Evolutionary conservation across 2,888 invertebrate species (phyloP).

Genomic region (Apodemia hepburni): DNA sequence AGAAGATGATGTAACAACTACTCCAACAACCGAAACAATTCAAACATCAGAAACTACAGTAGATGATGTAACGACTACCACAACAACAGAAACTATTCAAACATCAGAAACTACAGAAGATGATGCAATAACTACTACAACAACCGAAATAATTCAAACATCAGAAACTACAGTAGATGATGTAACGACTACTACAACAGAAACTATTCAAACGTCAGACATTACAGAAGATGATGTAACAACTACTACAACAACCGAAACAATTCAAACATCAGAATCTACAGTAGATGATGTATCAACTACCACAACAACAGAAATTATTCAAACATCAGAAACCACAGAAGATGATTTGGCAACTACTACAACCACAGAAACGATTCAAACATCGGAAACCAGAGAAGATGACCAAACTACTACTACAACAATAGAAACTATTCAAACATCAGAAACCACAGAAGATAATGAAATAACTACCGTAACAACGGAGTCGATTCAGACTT

Average conservation of each 20-base stretch:
- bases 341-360: too few relatives aligned
- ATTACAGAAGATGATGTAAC: constrained; percentile 3
- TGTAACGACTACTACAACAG: too few relatives aligned
- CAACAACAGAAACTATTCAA: neutral
- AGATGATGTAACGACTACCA: too few relatives aligned
- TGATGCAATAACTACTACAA: too few relatives aligned
- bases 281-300: neutral
- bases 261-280: neutral
- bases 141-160: neutral
- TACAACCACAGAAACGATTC: too few relatives aligned
- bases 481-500: neutral
- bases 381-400: neutral
- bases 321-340: too few relatives aligned
- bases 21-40: constrained; percentile 7
- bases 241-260: constrained; percentile 7
- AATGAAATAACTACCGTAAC: constrained; percentile 1
- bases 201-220: too few relatives aligned
- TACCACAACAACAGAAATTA: too few relatives aligned
- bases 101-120: too few relatives aligned
- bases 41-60: too few relatives aligned
- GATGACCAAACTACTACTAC: constrained; percentile 13
- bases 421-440: neutral
- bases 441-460: neutral
- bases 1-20: constrained; percentile 7
- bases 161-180: too few relatives aligned